Conservation (phyloP, 2,797 vertebrate genomes). For the Oophaga sylvatica region DNA sequence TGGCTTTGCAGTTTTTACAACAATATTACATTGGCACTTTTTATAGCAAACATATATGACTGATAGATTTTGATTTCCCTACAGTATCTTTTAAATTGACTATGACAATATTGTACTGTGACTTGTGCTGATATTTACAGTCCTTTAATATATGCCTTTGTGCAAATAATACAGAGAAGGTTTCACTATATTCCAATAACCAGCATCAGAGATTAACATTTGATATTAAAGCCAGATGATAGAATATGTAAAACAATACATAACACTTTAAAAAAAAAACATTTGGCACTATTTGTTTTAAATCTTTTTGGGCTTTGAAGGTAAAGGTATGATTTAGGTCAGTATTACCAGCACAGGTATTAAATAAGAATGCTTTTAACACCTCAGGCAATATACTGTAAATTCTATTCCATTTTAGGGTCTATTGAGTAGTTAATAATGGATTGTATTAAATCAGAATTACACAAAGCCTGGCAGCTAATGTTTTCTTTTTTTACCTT, state of each 20-base stretch:
- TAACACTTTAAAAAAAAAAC: neutral
- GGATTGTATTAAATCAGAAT: slow-evolving; percentile 37
- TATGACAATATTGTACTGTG: neutral
- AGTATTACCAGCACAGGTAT: slow-evolving; percentile 2
- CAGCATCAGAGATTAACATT: neutral
- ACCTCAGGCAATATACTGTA: slow-evolving; percentile 26
- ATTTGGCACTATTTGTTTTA: neutral
- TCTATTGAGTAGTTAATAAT: slow-evolving; percentile 52
- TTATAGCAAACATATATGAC: neutral
- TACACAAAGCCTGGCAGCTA: slow-evolving; percentile 39
- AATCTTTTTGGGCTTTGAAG: neutral
- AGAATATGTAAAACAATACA: neutral
- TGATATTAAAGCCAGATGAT: neutral
- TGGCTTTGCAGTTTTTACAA: neutral
- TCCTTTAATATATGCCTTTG: neutral
- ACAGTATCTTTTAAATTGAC: neutral
- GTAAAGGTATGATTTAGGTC: slow-evolving; percentile 25
- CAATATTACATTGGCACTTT: neutral
- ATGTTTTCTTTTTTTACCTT: neutral
- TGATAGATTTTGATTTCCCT: neutral
- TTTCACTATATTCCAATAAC: neutral
- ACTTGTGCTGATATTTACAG: neutral
- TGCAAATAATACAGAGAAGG: neutral
- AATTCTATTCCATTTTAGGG: slow-evolving; percentile 30
- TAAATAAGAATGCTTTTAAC: neutral